Percentiles rank a stretch among this genome's conserved stretches.
These are phyloP conservation scores for Calephelis virginiensis DNA, from an alignment of 1,140 invertebrate species.

Conservation along the genomic window DNA sequence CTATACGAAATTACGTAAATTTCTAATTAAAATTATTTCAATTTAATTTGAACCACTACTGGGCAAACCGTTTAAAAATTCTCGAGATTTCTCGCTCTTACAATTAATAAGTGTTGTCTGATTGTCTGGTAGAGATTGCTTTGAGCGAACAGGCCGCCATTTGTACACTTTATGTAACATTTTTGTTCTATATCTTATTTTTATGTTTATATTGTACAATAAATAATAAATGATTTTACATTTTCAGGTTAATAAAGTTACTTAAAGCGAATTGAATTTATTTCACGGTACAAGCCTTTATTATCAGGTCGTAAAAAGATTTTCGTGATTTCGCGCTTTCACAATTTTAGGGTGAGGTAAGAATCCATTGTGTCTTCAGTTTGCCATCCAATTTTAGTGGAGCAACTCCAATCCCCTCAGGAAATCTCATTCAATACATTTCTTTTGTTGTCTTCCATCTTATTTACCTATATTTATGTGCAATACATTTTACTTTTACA, in stretches of 20 bases:
- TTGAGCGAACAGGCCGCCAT: too few relatives aligned
- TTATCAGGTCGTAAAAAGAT: constrained; percentile 1
- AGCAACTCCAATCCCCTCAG: constrained; percentile 49
- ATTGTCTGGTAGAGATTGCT: too few relatives aligned
- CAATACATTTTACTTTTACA: not conserved
- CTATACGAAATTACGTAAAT: too few relatives aligned
- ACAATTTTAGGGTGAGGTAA: constrained; percentile 16
- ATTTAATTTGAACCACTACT: too few relatives aligned
- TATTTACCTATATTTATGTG: constrained; percentile 10
- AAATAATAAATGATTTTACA: too few relatives aligned
- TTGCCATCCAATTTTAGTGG: constrained; percentile 53
- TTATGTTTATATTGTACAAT: too few relatives aligned
- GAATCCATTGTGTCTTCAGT: constrained; percentile 49
- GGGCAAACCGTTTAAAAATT: too few relatives aligned
- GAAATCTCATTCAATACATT: constrained; percentile 48
- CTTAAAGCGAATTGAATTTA: not conserved
- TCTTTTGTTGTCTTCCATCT: constrained; percentile 42
- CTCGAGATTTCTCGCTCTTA: too few relatives aligned
- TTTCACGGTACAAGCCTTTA: not conserved
- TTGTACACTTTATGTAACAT: too few relatives aligned
- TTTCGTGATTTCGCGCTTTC: not conserved
- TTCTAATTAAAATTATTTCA: too few relatives aligned
- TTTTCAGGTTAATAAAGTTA: not conserved
- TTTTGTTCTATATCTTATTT: too few relatives aligned
- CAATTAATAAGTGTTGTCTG: too few relatives aligned